phyloP scores from a whole-genome alignment of 1,140 invertebrate species.

The Drosophila trapezifrons region DNA sequence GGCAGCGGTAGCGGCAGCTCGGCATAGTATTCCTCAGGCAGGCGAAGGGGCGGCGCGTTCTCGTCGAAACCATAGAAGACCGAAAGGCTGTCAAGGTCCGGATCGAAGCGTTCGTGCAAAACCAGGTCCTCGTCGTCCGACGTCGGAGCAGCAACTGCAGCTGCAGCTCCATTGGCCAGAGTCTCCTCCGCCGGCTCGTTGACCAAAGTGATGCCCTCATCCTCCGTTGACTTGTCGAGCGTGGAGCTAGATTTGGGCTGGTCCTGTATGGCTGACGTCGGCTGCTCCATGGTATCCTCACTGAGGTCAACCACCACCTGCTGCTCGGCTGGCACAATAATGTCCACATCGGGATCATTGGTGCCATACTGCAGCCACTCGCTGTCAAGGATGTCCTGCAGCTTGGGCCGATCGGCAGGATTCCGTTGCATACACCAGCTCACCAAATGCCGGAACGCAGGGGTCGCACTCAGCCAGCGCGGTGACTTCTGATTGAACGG shows the following conservation, averaged over 20 bases:
- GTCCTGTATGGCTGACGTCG: slow-evolving; percentile 13
- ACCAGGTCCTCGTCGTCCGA: slow-evolving; percentile 35
- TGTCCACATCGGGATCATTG: slow-evolving; percentile 46
- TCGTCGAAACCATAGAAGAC: slow-evolving; percentile 66
- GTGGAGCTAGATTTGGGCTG: neutral
- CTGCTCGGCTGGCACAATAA: slow-evolving; percentile 33
- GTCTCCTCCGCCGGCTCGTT: slow-evolving; percentile 1
- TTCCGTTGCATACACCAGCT: slow-evolving; percentile 91
- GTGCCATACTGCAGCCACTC: slow-evolving; percentile 86
- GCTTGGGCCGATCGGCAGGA: slow-evolving; percentile 89
- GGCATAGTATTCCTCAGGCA: slow-evolving; percentile 40
- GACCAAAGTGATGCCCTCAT: slow-evolving; percentile 13
- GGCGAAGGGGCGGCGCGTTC: slow-evolving; percentile 11
- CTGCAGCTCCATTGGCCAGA: neutral
- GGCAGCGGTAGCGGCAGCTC: slow-evolving; percentile 33
- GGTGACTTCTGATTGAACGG: slow-evolving; percentile 71
- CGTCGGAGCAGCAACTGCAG: neutral
- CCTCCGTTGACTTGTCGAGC: slow-evolving; percentile 3
- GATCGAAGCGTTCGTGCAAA: slow-evolving; percentile 22
- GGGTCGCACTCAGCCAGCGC: slow-evolving; percentile 89
- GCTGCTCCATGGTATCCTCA: slow-evolving; percentile 56
- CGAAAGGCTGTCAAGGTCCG: slow-evolving; percentile 13
- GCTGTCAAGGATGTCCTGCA: slow-evolving; percentile 87
- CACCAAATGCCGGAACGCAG: slow-evolving; percentile 89
- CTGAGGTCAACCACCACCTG: slow-evolving; percentile 60